phyloP scores from a whole-genome alignment of 2,888 invertebrate genomes.

The Tinea semifulvella region DNA sequence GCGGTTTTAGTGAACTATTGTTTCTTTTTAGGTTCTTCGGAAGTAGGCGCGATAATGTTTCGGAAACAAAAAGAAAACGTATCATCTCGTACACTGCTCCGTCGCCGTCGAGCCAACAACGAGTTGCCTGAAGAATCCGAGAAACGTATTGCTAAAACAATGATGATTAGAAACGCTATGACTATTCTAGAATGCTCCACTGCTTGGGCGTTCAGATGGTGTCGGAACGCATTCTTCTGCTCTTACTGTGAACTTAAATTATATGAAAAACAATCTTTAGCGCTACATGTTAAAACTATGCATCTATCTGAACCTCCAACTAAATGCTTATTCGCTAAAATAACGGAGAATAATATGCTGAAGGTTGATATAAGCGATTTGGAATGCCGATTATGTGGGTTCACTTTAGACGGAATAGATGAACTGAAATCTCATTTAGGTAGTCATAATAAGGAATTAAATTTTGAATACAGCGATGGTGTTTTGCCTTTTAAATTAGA shows the following conservation, averaged over 20 bases:
- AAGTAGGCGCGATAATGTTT: conserved; percentile 26
- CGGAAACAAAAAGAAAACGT: conserved; percentile 53
- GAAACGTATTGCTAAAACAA: conserved; percentile 48
- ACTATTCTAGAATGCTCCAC: conserved; percentile 47
- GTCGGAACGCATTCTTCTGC: conserved; percentile 47
- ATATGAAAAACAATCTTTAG: conserved; percentile 35
- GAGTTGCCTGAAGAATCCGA: conserved; percentile 49
- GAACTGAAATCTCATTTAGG: conserved; percentile 40
- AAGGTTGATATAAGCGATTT: conserved; percentile 49
- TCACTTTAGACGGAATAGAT: conserved; percentile 31
- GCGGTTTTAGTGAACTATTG: conserved; percentile 17
- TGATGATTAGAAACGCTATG: conserved; percentile 54
- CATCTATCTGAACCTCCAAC: conserved; percentile 39
- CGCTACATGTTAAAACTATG: conserved; percentile 33
- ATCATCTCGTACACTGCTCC: conserved; percentile 50
- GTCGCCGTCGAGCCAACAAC: conserved; percentile 53
- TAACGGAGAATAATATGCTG: conserved; percentile 54
- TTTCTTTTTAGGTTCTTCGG: conserved; percentile 55
- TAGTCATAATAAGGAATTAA: conserved; percentile 32
- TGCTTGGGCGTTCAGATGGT: conserved; percentile 58
- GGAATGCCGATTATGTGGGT: conserved; percentile 39
- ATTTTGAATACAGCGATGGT: conserved; percentile 43
- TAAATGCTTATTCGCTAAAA: conserved; percentile 42
- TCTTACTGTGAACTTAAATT: conserved; percentile 49
- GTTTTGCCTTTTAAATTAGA: conserved; percentile 48